phyloP scores from a whole-genome alignment of 2,888 invertebrate species.

The Baronia brevicornis region DNA sequence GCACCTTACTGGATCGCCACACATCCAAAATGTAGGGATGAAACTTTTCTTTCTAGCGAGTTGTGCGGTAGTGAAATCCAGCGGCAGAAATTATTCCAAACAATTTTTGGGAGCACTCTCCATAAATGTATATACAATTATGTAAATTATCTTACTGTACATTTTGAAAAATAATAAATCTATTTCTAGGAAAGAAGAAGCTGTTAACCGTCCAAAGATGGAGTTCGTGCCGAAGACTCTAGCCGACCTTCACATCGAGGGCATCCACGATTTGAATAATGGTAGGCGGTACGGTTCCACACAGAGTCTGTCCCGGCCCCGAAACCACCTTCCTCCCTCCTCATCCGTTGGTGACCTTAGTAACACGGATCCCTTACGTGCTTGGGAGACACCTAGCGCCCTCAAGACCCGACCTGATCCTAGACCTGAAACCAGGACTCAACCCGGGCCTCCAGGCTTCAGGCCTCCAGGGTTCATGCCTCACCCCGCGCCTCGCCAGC shows the following conservation, averaged over 20 bases:
- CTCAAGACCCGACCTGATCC: constrained; percentile 21
- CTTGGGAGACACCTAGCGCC: constrained; percentile 51
- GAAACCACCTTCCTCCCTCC: constrained; percentile 51
- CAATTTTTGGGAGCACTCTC: too few relatives aligned
- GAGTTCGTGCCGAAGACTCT: constrained; percentile 95
- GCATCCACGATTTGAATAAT: constrained; percentile 80
- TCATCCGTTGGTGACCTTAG: constrained; percentile 60
- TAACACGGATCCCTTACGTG: constrained; percentile 50
- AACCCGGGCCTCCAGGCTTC: constrained; percentile 20
- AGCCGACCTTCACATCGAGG: constrained; percentile 89
- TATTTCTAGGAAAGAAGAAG: constrained; percentile 87
- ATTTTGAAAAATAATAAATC: background rate
- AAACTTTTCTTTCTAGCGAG: too few relatives aligned
- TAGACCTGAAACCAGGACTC: constrained; percentile 14
- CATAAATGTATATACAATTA: too few relatives aligned
- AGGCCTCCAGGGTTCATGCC: constrained; percentile 46
- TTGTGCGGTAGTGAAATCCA: too few relatives aligned
- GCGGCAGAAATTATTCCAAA: too few relatives aligned
- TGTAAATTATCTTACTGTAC: too few relatives aligned
- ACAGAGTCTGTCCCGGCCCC: constrained; percentile 58
- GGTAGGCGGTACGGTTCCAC: constrained; percentile 77
- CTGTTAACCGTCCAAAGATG: constrained; percentile 89
- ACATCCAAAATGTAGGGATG: too few relatives aligned
- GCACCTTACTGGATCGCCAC: too few relatives aligned
- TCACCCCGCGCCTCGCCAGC: constrained; percentile 59